Evolutionary conservation across 1,140 invertebrate genomes (phyloP), one percentile per base, ranked within the genome.

Genomic region (Drosophila azteca): DNA sequence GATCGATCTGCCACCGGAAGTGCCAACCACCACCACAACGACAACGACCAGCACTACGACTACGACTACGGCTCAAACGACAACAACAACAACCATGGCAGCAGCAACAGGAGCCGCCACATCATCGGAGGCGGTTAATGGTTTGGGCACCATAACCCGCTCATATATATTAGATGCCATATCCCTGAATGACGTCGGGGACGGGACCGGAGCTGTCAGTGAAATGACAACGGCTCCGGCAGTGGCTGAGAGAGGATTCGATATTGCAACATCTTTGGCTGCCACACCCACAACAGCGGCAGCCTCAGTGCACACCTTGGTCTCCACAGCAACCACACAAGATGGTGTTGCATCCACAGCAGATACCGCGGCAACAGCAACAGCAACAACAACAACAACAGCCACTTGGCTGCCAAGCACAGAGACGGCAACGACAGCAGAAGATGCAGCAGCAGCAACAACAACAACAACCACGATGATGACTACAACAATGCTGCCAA

Each of bases 121-220:
- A 35, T 29, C 64, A 31, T 58, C 39, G 54, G 78, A 77, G 11
- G 17, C 60, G 26, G 20, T 69, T 51, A 85, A 79, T 77, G 69
- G 79, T 51, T 71, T 81, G 54, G 63, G 64, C 49, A 45, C 76
- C 51, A 85, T 85, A 66, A 84, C 78, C 58, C 84, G 83, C 75
- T 89, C 83, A 57, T 79, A 90, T 70, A 90, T 90, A 51, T 68
- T 88, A 75, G 84, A 89, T 70, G 80, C 80, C 73, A 90, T 90
- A 67, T 59, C 79, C 17, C 79, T 76, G 62, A 89, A 80, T 70
- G 78, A 81, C 67, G 64, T 69, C 48, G 57, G 20, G 46, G 31
- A 45, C 1, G 84, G 62, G 46, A 48, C 46, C 24, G 54, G 57
- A 35, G 51, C 57, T 41, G 67, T 65, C 44, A 46, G 53, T 15